These are phyloP conservation scores for Carduelis carduelis DNA, from an alignment of 2,797 vertebrate species.

Conservation along the genomic window DNA sequence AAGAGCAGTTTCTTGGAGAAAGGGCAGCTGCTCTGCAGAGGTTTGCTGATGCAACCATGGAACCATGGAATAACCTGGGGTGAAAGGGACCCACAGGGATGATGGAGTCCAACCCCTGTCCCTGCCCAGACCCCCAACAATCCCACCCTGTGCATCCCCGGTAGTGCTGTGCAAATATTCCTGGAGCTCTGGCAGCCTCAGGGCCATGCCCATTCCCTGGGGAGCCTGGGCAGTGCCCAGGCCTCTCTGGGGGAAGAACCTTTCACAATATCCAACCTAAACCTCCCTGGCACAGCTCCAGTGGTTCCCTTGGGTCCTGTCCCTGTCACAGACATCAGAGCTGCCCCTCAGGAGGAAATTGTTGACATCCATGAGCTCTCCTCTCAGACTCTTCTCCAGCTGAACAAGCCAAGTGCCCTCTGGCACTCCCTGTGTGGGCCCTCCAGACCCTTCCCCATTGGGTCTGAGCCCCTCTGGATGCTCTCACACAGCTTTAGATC, in stretches of 20 bases:
- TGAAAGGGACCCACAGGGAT: neutral
- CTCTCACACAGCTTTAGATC: neutral
- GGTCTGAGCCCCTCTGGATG: neutral
- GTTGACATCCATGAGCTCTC: neutral
- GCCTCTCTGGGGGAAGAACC: neutral
- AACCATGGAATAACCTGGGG: neutral
- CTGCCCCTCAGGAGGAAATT: accelerated
- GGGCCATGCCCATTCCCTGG: accelerated
- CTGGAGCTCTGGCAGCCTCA: neutral
- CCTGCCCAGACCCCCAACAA: neutral
- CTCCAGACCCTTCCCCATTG: neutral
- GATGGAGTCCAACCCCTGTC: neutral
- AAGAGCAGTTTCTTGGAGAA: accelerated
- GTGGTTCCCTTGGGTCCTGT: accelerated
- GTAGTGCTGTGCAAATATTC: accelerated
- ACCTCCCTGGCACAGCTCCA: neutral
- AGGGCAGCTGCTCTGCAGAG: neutral
- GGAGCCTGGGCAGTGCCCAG: neutral
- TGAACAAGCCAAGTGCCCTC: neutral
- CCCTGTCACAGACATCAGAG: neutral
- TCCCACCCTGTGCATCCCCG: neutral
- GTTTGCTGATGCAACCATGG: neutral
- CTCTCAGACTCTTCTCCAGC: neutral
- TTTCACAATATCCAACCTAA: neutral
- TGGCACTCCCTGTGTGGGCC: neutral